Evolutionary conservation across 2,888 invertebrate genomes (phyloP), one percentile per base, ranked within the genome.

Genomic region (Schizaphis graminum): DNA sequence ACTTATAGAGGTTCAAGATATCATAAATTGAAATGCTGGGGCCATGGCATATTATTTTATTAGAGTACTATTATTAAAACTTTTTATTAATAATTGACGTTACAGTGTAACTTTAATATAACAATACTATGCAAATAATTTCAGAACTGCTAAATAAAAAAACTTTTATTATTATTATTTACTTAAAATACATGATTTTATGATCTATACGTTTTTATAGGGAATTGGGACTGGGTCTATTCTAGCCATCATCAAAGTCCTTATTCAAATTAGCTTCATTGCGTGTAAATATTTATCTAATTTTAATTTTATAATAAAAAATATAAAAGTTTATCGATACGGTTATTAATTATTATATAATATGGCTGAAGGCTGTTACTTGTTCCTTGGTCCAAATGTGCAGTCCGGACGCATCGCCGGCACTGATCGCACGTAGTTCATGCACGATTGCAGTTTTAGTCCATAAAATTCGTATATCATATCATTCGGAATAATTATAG

Each of bases 341-440:
- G 2, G 7, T 35, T 28, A n/a, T n/a, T n/a, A n/a, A n/a, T n/a
- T n/a, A n/a, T 67, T 67, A 67, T n/a, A 8, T 67, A 67, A 67
- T 67, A 67, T n/a, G 11, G 4, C 4, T 26, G 11, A 44, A 44
- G 41, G 3, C 41, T 44, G 41, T 85, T 95, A 98, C 98, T 96
- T 98, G 98, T 96, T 98, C 97, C 3, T 97, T 96, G 85, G 97
- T 91, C 98, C 98, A 95, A 98, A 97, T 86, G 96, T 97, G 95
- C 96, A 96, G 87, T 95, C 96, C 16, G 95, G 95, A 94, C 96
- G 95, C 57, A 96, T 95, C 13, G 96, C 95, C n/a, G 95, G 95
- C 53, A 95, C 94, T 7, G 96, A 96, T 21, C 96, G 95, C 13
- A 96, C 95, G 94, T 96, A 96, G 94, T 96, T 96, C 95, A 96